Evolutionary conservation across 2,888 invertebrate species (phyloP).

Genomic region (Polylopha cassiicola): DNA sequence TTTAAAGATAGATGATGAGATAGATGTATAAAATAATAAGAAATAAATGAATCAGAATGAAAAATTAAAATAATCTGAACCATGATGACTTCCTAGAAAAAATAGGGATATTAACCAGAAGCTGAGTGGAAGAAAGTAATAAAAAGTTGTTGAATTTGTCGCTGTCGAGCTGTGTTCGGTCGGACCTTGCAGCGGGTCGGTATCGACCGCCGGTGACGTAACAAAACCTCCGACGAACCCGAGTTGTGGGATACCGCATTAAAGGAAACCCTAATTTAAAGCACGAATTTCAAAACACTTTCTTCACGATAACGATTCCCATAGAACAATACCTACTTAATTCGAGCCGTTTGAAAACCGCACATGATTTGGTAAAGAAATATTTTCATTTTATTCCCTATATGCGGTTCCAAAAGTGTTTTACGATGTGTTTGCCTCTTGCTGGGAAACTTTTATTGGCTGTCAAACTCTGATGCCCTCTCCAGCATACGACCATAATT

Average conservation of each 20-base stretch:
- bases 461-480: conserved; percentile 15
- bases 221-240: too few species aligned
- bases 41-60: too few species aligned
- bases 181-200: conserved; percentile 35
- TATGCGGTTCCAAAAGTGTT: conserved; percentile 7
- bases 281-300: conserved; percentile 7
- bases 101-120: conserved; percentile 30
- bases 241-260: conserved; percentile 11
- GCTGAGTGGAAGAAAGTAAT: conserved; percentile 42
- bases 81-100: too few species aligned
- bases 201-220: conserved; percentile 62
- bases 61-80: too few species aligned
- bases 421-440: conserved; percentile 9
- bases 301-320: too few species aligned
- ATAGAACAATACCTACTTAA: too few species aligned
- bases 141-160: conserved; percentile 48
- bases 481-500: conserved; percentile 15
- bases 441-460: conserved; percentile 17
- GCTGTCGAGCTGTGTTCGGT: conserved; percentile 30
- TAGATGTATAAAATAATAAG: too few species aligned
- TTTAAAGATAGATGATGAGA: too few species aligned
- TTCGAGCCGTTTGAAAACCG: too few species aligned
- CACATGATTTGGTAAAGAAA: too few species aligned
- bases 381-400: too few species aligned
- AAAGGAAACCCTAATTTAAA: conserved; percentile 13